Base-by-base conservation (phyloP, 1,140 invertebrate species). In the Harlomillsia oculata region DNA sequence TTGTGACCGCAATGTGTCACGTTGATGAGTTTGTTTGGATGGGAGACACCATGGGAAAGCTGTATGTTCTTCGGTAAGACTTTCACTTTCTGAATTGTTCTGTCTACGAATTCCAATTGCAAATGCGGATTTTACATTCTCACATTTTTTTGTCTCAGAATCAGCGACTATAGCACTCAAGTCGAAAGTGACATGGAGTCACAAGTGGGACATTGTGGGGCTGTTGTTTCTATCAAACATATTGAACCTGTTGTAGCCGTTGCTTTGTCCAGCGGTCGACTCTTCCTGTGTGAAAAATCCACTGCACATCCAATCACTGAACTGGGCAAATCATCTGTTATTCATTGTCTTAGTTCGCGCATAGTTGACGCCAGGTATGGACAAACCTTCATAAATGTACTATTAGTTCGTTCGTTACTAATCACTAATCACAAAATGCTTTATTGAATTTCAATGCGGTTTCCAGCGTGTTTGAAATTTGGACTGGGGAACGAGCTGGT, bases 21-120 rank as follows among this genome's bases (percentile, higher is more conserved):
- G 78, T 89, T 20, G 77, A 81, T 57, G 75, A 77, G 55, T 75
- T 76, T 30, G 80, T 94, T 44, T 95, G 90, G 90, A 78, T 92
- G 52, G 89, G 89, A 0, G 89, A 94, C 70, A 83, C 81, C 51
- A 72, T 77, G 0, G 87, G 87, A 14, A 79, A 82, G 52, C 79
- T 94, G 44, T 84, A 88, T 65, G 83, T 87, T 1, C 75, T 75
- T 66, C 75, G 76, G 76, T 61, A 46, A 23, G 23, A 23, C 16
- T 16, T 44, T 5, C 14, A 37, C 18, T n/a, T n/a, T n/a, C n/a
- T n/a, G n/a, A n/a, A n/a, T n/a, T n/a, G n/a, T n/a, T n/a, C n/a
- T n/a, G n/a, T n/a, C n/a, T n/a, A n/a, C n/a, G n/a, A n/a, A n/a
- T n/a, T n/a, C n/a, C n/a, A n/a, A n/a, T n/a, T n/a, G n/a, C n/a